Conservation (phyloP, 1,140 invertebrate genomes). For the Drosophila ananassae region DNA sequence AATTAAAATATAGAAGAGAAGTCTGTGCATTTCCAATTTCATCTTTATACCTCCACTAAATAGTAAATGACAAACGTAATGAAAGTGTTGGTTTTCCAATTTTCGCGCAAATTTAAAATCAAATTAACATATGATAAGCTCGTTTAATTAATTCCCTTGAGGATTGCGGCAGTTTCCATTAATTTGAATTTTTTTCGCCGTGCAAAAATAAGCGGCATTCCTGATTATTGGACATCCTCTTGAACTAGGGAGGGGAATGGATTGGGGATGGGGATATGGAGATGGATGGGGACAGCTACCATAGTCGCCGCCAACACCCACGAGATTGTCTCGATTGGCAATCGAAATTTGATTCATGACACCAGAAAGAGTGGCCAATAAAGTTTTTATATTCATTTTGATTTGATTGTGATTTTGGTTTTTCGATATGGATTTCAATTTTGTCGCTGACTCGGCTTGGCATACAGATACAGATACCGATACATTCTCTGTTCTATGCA, state of each 20-base stretch:
- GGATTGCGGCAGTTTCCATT: too few species aligned
- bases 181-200: background rate
- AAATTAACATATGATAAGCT: too few species aligned
- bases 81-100: too few species aligned
- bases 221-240: background rate
- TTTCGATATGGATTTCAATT: slow-evolving; percentile 17
- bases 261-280: too few species aligned
- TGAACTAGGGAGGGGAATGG: background rate
- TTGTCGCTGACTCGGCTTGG: background rate
- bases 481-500: too few species aligned
- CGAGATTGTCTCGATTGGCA: slow-evolving; percentile 9
- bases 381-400: slow-evolving; percentile 30
- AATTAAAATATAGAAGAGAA: too few species aligned
- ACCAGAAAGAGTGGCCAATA: slow-evolving; percentile 18
- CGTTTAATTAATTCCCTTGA: too few species aligned
- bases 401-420: slow-evolving; percentile 11
- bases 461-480: background rate
- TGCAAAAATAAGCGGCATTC: background rate
- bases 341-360: slow-evolving; percentile 10
- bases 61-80: too few species aligned
- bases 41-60: too few species aligned
- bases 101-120: too few species aligned
- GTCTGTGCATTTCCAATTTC: too few species aligned
- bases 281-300: too few species aligned
- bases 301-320: background rate